Evolutionary conservation across 2,888 invertebrate genomes (phyloP).

Genomic region (Athalia rosae): DNA sequence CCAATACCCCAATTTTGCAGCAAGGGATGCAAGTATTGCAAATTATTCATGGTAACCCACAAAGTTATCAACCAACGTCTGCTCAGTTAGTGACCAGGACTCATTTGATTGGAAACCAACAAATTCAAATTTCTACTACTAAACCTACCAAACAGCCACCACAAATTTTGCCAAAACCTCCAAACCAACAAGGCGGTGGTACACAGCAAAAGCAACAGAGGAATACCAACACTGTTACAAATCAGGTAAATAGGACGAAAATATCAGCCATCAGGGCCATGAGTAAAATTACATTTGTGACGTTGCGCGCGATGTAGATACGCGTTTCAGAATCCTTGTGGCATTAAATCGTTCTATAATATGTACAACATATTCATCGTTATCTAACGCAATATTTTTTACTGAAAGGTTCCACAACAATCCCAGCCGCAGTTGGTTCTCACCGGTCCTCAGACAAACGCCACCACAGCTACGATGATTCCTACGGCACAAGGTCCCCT

Average conservation of each 20-base stretch:
- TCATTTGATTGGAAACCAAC: slow-evolving; percentile 71
- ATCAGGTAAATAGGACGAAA: slow-evolving; percentile 61
- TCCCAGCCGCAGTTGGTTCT: slow-evolving; percentile 73
- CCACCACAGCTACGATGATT: slow-evolving; percentile 71
- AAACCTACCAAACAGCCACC: slow-evolving; percentile 76
- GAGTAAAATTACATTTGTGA: too few species aligned
- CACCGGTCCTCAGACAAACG: slow-evolving; percentile 72
- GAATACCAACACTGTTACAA: slow-evolving; percentile 70
- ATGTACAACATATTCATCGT: slow-evolving; percentile 3
- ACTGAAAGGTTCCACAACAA: slow-evolving; percentile 70
- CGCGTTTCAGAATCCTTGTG: neutral
- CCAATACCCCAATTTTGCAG: slow-evolving; percentile 70
- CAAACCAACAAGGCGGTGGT: slow-evolving; percentile 67
- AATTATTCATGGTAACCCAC: slow-evolving; percentile 70
- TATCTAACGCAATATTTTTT: slow-evolving; percentile 36
- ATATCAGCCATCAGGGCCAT: neutral
- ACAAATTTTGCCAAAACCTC: slow-evolving; percentile 79
- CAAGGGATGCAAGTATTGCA: slow-evolving; percentile 72
- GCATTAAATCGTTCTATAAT: neutral
- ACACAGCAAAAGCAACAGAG: slow-evolving; percentile 69
- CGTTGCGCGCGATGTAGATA: neutral
- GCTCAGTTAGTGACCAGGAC: slow-evolving; percentile 69
- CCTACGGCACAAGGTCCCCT: slow-evolving; percentile 72
- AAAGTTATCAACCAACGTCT: slow-evolving; percentile 68
- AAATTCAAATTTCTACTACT: slow-evolving; percentile 69